Base-by-base conservation (phyloP, 2,113 vertebrate genomes). In the Epinephelus fuscoguttatus region DNA sequence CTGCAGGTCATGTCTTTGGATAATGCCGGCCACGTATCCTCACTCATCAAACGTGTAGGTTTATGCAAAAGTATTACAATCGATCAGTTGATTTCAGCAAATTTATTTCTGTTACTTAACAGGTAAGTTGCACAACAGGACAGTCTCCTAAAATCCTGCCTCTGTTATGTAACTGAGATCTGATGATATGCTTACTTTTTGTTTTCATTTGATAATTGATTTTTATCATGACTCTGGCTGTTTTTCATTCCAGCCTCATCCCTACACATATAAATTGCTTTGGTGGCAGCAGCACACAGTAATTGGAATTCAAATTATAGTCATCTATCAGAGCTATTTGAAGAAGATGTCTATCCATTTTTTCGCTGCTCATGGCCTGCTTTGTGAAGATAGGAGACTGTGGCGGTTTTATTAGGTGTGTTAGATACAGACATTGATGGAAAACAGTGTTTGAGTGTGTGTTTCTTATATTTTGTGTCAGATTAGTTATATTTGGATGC, bases 301-400 rank as follows among this genome's bases (percentile, higher is more conserved):
- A 75, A 80, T 84, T 86, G 49, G 61, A 76, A 66, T 84, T 77
- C 21, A 80, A 76, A 85, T 81, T 50, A 81, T 66, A 18, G 60
- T 64, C 71, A n/a, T 87, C 50, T 49, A 45, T 84, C 56, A 2
- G 55, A 71, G 86, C 87, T 85, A 80, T 87, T 82, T 86, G 82
- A 78, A 81, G 85, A 74, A 30, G 74, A 77, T 81, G 30, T 70
- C 47, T 60, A 61, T 77, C 14, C 12, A 2, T 63, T 74, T 73
- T 60, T 76, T 60, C 1, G 1, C 56, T 33, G 17, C 53, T 69
- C 27, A 2, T 72, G 80, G 63, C 85, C 87, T 88, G 77, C 77
- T 85, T 84, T 81, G 52, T 82, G 25, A 60, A 71, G 62, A 73
- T 33, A 40, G 60, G 79, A 23, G 53, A 33, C 30, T 60, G 42